Evolutionary conservation across 2,888 invertebrate genomes (phyloP).

Genomic region (Pecten maximus): DNA sequence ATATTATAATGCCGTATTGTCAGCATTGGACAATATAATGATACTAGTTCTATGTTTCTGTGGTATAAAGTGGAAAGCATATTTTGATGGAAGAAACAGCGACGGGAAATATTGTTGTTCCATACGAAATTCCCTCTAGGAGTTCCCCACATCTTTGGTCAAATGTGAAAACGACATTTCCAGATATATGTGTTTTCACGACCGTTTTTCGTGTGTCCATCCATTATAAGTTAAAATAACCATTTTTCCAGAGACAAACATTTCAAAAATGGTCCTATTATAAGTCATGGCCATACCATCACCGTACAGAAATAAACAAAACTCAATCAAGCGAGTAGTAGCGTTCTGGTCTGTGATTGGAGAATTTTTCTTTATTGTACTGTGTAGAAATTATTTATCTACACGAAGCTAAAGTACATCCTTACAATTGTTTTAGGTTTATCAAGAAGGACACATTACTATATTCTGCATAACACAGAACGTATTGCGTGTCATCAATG

Average conservation of each 20-base stretch:
- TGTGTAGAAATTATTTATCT: background rate
- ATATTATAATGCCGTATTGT: no score
- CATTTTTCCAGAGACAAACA: background rate
- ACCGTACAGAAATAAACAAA: background rate
- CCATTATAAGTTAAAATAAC: background rate
- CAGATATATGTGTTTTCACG: background rate
- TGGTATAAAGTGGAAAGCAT: background rate
- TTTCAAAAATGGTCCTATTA: slow-evolving; percentile 19
- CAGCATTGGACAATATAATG: background rate
- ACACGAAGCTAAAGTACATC: no score
- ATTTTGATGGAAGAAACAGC: background rate
- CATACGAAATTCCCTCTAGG: background rate
- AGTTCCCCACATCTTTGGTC: background rate
- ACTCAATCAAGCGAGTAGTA: background rate
- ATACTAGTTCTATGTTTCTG: background rate
- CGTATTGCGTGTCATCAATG: no score
- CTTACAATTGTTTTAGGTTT: no score
- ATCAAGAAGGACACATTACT: no score
- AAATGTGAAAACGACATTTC: slow-evolving; percentile 17
- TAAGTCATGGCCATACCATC: background rate
- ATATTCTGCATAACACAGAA: no score
- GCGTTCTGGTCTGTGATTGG: background rate
- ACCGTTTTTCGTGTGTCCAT: background rate
- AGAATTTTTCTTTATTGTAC: background rate
- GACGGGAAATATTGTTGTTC: background rate